These are phyloP conservation scores for Sebastes cheni DNA, from an alignment of 2,797 vertebrate genomes.

Conservation along the genomic window DNA sequence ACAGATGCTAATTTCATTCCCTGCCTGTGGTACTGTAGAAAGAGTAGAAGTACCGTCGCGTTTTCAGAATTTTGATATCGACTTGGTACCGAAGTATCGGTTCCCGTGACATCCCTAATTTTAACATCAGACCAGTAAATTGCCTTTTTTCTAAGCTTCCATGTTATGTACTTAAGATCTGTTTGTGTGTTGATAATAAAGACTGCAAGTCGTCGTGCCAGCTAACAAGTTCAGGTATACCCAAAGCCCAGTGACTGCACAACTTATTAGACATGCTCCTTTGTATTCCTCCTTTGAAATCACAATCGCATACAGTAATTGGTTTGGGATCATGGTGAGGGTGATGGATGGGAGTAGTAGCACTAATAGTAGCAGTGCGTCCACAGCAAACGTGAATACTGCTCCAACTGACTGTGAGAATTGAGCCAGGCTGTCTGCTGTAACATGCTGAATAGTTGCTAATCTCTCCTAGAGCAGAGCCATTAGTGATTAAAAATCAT, in stretches of 20 bases:
- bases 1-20: too few species aligned
- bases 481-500: slow-evolving; percentile 30
- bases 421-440: slow-evolving; percentile 28
- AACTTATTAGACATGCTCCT: not conserved
- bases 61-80: too few species aligned
- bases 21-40: too few species aligned
- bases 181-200: not conserved
- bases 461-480: slow-evolving; percentile 32
- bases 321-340: slow-evolving; percentile 3
- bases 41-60: too few species aligned
- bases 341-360: slow-evolving; percentile 7
- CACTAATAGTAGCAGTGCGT: slow-evolving; percentile 6
- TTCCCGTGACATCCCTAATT: too few species aligned
- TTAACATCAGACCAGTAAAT: not conserved
- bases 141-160: not conserved
- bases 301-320: not conserved
- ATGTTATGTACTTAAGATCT: not conserved
- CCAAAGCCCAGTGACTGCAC: not conserved
- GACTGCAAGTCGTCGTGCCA: not conserved
- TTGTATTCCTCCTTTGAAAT: not conserved
- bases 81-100: too few species aligned
- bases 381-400: slow-evolving; percentile 3
- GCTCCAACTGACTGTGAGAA: slow-evolving; percentile 21
- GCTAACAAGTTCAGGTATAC: not conserved
- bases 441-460: slow-evolving; percentile 49